These are phyloP conservation scores for Lycaon pictus DNA, from an alignment of 2,113 vertebrate genomes.

Conservation along the genomic window DNA sequence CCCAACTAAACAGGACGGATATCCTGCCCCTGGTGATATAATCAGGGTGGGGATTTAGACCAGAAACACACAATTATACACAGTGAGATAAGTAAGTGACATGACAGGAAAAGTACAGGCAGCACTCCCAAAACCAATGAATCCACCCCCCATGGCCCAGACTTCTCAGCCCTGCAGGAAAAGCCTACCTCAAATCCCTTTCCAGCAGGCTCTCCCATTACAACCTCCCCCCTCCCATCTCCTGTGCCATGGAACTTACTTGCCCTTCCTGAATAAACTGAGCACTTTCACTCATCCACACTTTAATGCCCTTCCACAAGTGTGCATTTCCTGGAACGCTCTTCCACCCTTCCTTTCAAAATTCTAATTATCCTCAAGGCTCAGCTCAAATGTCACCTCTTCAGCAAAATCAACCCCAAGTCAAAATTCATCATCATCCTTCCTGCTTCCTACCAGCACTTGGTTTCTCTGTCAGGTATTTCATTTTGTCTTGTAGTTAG, in stretches of 20 bases:
- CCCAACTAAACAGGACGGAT: neutral
- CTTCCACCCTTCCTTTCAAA: slow-evolving; percentile 55
- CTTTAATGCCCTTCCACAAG: neutral
- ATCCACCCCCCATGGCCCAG: neutral
- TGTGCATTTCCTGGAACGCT: neutral
- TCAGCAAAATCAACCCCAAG: slow-evolving; percentile 40
- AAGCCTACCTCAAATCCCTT: neutral
- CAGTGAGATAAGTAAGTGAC: neutral
- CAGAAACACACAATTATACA: neutral
- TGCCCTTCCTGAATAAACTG: neutral
- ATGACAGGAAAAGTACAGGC: neutral
- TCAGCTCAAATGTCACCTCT: slow-evolving; percentile 72
- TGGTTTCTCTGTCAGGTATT: neutral
- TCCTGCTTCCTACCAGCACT: neutral
- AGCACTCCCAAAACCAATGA: neutral
- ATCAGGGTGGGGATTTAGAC: neutral
- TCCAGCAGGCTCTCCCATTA: neutral
- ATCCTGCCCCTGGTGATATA: neutral
- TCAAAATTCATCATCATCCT: slow-evolving; percentile 51
- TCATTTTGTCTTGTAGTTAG: neutral
- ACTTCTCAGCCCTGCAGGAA: neutral
- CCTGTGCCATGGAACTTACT: neutral
- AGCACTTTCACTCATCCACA: neutral
- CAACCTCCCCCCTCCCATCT: neutral
- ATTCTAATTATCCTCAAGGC: slow-evolving; percentile 67